Conservation (phyloP, 2,113 vertebrate genomes). For the Corythornis vintsioides region DNA sequence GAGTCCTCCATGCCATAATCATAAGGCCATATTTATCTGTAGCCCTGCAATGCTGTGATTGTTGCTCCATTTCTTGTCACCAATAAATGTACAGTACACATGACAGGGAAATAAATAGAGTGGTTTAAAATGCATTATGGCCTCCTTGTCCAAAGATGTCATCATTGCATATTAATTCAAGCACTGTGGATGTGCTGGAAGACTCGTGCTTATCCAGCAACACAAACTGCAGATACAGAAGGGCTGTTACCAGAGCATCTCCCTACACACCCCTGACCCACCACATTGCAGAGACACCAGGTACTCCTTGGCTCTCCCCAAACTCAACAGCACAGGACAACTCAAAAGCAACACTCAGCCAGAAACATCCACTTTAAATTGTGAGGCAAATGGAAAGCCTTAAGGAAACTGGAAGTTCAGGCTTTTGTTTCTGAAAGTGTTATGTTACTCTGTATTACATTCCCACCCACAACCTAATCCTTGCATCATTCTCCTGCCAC, state of each 20-base stretch:
- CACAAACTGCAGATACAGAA: slow-evolving; percentile 24
- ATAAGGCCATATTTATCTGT: not conserved
- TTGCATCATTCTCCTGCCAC: not conserved
- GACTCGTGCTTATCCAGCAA: not conserved
- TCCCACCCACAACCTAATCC: not conserved
- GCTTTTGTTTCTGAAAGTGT: not conserved
- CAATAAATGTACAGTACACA: slow-evolving; percentile 43
- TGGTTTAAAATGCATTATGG: slow-evolving; percentile 35
- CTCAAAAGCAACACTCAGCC: not conserved
- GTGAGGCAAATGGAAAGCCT: not conserved
- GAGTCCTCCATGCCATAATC: not conserved
- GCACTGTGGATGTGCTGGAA: slow-evolving; percentile 28
- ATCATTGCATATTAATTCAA: slow-evolving; percentile 7
- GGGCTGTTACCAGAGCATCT: not conserved
- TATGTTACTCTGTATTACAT: not conserved
- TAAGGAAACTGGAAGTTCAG: not conserved
- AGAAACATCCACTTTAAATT: fast-evolving
- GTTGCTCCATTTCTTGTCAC: slow-evolving; percentile 35
- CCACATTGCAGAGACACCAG: not conserved
- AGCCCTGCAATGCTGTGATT: not conserved
- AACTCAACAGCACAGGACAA: fast-evolving
- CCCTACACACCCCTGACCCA: not conserved
- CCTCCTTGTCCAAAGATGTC: slow-evolving; percentile 53
- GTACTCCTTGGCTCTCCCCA: not conserved
- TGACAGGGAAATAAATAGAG: slow-evolving; percentile 49